Evolutionary conservation across 2,888 invertebrate species (phyloP), one percentile per base, ranked within the genome.

Genomic region (Phasia obesa): DNA sequence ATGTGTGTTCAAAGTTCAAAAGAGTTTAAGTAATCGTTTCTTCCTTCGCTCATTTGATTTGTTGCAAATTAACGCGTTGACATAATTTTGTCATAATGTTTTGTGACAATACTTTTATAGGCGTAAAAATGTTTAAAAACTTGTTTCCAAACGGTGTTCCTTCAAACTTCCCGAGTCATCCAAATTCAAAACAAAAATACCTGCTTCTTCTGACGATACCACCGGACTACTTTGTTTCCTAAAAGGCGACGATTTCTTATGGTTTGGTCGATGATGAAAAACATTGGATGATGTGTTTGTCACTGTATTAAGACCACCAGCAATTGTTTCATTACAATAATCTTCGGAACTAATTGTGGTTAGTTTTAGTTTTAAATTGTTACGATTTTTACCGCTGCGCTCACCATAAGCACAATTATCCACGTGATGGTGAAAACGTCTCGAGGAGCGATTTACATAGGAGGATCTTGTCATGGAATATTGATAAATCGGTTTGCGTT

Each of bases 391-490:
- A 2, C 27, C 27, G 2, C 5, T 21, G 3, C 53, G 21, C 0
- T 5, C 19, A 1, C 15, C 23, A 9, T 19, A 19, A 4, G 9
- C 13, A 5, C 0, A 23, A 15, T 27, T 21, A 2, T 17, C 80
- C 0, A 73, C 65, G 27, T 35, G 65, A 67, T 67, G 1, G 3
- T 27, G 57, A 4, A 9, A 2, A 0, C 88, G 86, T 4, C 86
- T 87, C 2, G 90, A 87, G 17, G 88, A 88, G 15, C 89, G 86
- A 0, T 87, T 89, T 38, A 88, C 81, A 51, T 87, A 88, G 0
- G 90, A 89, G 4, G 91, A 90, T 17, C 88, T 87, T 47, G 85
- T 85, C 23, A 89, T 89, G 21, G 91, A 90, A n/a, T 88, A 87
- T 27, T 89, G 87, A 6, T 87, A 83, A 2, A 89, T 85, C 2